Evolutionary conservation across 2,888 invertebrate genomes (phyloP), one percentile per base, ranked within the genome.

Genomic region (Lasioglossum lativentre): DNA sequence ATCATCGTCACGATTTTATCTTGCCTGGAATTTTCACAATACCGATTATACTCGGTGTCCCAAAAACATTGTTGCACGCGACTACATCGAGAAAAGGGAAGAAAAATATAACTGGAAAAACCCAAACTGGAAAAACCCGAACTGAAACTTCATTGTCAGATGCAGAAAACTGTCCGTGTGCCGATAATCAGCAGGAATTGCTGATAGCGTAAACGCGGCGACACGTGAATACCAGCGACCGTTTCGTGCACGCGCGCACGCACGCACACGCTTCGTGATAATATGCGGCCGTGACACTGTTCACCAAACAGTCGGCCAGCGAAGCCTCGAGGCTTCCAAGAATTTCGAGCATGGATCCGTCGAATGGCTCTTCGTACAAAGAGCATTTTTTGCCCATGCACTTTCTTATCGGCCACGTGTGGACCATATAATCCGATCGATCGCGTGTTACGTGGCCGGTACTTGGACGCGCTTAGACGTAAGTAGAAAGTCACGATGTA

Each of bases 401-500:
- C 6, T 75, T 80, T 73, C 84, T 90, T 85, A 83, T 91, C 85
- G 63, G 72, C 45, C 85, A 82, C 79, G 77, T 72, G 89, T 83
- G 72, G 73, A 86, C 76, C 78, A 77, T 70, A 72, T 82, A 84
- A 86, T 79, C 70, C 40, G 73, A 86, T 82, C 79, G 79, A 82
- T 89, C 75, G 79, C 75, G 34, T 66, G 66, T 85, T 86, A 87
- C 86, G 82, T 77, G 82, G 66, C 63, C 75, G 74, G 42, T 77
- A 80, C 52, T 74, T 79, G 73, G 70, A 52, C 78, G 75, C 81
- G 71, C 40, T 23, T 52, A 73, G 34, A 79, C 70, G 77, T 74
- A 86, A 90, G 82, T 80, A 82, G 85, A 88, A 83, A 89, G 81
- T 89, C 82, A 86, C 84, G 87, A 90, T 88, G 83, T 81, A 34